Evolutionary conservation across 2,888 invertebrate species (phyloP).

Genomic region (Cecidostiba fungosa): DNA sequence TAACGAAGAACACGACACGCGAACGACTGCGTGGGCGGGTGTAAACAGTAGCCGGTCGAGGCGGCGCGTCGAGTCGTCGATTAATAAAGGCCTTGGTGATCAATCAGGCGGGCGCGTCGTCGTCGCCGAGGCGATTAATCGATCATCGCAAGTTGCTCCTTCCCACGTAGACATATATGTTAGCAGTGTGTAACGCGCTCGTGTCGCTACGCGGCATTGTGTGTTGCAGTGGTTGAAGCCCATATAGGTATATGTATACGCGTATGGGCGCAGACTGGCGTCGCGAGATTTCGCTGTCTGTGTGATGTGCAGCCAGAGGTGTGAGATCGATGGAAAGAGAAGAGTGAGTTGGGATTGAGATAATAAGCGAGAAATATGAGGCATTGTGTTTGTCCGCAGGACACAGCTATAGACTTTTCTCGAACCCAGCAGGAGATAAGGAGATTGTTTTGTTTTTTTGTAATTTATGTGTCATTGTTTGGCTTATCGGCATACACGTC

Average conservation of each 20-base stretch:
- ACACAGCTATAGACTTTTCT: not conserved
- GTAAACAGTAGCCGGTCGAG: constrained; percentile 7
- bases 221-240: not conserved
- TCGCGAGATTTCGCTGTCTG: not conserved
- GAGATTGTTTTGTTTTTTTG: not conserved
- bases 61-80: constrained; percentile 60
- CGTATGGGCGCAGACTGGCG: not conserved
- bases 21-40: constrained; percentile 1
- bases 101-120: constrained; percentile 46
- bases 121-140: constrained; percentile 63
- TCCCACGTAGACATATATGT: not conserved
- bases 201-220: constrained; percentile 1
- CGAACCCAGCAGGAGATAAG: not conserved
- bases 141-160: constrained; percentile 56
- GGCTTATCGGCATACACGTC: not conserved
- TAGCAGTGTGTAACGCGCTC: not conserved
- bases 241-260: no score
- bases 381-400: constrained; percentile 3
- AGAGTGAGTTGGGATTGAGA: not conserved
- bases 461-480: not conserved
- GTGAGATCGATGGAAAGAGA: not conserved
- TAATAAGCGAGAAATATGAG: constrained; percentile 3
- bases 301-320: not conserved
- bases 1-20: constrained; percentile 38
- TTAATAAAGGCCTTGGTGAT: constrained; percentile 66